A percentile compares a stretch with the other conserved stretches of the same genome.
Evolutionary conservation across 2,888 invertebrate species (phyloP).

Genomic region (Drosophila glabriapex): DNA sequence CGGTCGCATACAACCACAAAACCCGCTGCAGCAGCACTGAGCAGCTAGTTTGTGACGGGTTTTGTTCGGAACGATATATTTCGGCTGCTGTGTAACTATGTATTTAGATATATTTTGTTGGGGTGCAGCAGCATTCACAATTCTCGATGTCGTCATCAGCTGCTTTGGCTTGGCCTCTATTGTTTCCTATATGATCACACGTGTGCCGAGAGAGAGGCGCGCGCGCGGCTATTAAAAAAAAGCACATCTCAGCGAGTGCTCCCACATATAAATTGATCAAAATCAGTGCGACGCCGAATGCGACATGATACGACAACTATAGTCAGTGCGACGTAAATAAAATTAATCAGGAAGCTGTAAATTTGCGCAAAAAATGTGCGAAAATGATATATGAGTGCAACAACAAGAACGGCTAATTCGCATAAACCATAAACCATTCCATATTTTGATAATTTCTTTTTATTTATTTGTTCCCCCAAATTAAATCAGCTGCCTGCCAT

Average conservation of each 20-base stretch:
- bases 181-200: slow-evolving; percentile 61
- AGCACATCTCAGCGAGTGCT: slow-evolving; percentile 51
- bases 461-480: slow-evolving; percentile 17
- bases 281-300: slow-evolving; percentile 58
- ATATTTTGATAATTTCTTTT: slow-evolving; percentile 17
- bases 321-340: slow-evolving; percentile 50
- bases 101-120: slow-evolving; percentile 26
- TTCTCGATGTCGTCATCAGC: slow-evolving; percentile 52
- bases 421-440: slow-evolving; percentile 20
- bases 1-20: slow-evolving; percentile 28
- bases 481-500: slow-evolving; percentile 27
- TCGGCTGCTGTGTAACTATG: slow-evolving; percentile 36
- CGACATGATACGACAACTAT: slow-evolving; percentile 56
- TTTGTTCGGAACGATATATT: slow-evolving; percentile 38
- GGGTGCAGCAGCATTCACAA: slow-evolving; percentile 38
- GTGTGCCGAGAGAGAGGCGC: slow-evolving; percentile 32
- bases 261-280: slow-evolving; percentile 71
- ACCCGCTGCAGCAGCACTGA: slow-evolving; percentile 47
- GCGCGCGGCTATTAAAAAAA: slow-evolving; percentile 36
- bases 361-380: slow-evolving; percentile 69
- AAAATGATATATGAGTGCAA: slow-evolving; percentile 49
- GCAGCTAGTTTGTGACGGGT: slow-evolving; percentile 40
- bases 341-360: slow-evolving; percentile 76
- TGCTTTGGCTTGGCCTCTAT: slow-evolving; percentile 34
- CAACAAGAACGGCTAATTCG: slow-evolving; percentile 12